phyloP scores from a whole-genome alignment of 2,113 vertebrate genomes.

The Myxocyprinus asiaticus region DNA sequence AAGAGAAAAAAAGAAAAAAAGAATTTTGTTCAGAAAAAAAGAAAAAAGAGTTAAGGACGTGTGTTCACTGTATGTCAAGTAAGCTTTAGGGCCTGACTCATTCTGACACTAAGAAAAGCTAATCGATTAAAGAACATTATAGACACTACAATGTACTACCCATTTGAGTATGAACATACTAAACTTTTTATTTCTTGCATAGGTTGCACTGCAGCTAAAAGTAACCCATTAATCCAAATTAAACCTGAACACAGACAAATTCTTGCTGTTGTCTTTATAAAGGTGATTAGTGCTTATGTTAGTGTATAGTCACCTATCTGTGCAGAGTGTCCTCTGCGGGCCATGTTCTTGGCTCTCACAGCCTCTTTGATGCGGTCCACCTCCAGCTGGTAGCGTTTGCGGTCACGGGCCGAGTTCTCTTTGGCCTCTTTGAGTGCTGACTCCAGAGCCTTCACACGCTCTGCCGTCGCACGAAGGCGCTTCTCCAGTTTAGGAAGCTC shows the following conservation, averaged over 20 bases:
- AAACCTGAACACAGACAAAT: no score
- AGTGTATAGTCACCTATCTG: conserved; percentile 83
- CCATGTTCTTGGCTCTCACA: conserved; percentile 97
- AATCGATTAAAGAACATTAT: no score
- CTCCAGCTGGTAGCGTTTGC: conserved; percentile 95
- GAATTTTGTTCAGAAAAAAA: background rate
- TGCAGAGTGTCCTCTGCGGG: conserved; percentile 91
- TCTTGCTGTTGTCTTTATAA: background rate
- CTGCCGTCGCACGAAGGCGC: conserved; percentile 91
- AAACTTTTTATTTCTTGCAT: no score
- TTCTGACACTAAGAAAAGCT: no score
- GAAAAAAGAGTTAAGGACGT: background rate
- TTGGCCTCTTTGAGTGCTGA: conserved; percentile 96
- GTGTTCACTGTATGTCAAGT: no score
- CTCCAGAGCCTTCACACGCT: conserved; percentile 95
- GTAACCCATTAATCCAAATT: no score
- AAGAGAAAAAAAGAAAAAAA: background rate
- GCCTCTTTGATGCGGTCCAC: conserved; percentile 98
- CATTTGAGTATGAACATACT: background rate
- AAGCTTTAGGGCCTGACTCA: no score
- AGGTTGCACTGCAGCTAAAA: no score
- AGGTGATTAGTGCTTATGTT: background rate
- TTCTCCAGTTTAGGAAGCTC: conserved; percentile 98
- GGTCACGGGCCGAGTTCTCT: conserved; percentile 94
- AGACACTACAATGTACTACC: no score